Percentiles rank a stretch among this genome's conserved stretches.
Conservation (phyloP, 2,113 vertebrate genomes). For the Thamnophis sirtalis region DNA sequence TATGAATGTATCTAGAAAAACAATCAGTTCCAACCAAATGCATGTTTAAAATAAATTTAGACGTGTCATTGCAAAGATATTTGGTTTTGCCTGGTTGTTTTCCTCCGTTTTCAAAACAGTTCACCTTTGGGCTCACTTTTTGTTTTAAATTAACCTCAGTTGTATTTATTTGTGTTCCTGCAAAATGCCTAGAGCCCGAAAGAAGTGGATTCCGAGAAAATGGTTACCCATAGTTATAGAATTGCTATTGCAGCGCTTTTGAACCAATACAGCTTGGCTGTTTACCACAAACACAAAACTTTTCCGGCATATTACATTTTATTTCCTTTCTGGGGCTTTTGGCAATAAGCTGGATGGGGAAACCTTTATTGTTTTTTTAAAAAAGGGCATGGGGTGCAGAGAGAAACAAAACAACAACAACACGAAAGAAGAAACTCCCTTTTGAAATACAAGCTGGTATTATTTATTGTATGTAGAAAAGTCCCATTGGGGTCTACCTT, state of each 20-base stretch:
- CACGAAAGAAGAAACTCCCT: not conserved
- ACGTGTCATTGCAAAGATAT: not conserved
- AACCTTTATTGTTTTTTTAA: not conserved
- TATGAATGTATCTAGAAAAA: not conserved
- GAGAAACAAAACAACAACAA: no score
- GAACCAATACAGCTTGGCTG: not conserved
- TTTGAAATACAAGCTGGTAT: slow-evolving; percentile 13
- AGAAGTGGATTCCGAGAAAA: not conserved
- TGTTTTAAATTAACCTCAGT: not conserved
- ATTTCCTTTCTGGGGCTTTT: slow-evolving; percentile 2
- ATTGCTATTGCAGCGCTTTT: not conserved
- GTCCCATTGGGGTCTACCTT: slow-evolving; percentile 8
- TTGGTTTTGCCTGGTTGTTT: not conserved
- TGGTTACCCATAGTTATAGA: not conserved
- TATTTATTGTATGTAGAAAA: slow-evolving; percentile 35
- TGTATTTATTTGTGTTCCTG: not conserved
- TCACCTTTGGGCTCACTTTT: not conserved
- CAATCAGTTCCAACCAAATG: not conserved
- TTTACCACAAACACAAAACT: not conserved
- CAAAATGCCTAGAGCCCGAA: not conserved
- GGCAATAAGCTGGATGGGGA: not conserved
- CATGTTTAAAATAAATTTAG: not conserved
- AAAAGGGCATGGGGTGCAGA: not conserved
- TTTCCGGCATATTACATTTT: not conserved
- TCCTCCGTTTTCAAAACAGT: not conserved